phyloP scores from a whole-genome alignment of 1,140 invertebrate species.

The Bombus polaris region DNA sequence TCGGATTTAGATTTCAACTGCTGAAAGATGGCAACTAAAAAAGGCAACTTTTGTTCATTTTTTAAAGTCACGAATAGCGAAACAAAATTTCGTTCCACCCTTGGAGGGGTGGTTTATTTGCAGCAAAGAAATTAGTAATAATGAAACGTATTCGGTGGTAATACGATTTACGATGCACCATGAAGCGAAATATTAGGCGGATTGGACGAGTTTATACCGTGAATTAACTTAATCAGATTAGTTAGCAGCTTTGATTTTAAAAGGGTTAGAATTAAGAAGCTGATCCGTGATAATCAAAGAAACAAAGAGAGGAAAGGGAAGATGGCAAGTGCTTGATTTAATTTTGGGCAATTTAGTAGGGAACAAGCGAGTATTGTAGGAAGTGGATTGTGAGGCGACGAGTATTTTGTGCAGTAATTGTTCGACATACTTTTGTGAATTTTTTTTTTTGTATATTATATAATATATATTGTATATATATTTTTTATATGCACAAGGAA shows the following conservation, averaged over 20 bases:
- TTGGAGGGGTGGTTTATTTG: neutral
- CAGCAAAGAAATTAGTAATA: neutral
- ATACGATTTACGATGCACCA: neutral
- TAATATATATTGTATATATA: no score
- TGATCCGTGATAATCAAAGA: slow-evolving; percentile 35
- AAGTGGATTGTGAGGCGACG: neutral
- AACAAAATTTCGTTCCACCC: no score
- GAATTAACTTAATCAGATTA: slow-evolving; percentile 21
- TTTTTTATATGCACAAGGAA: no score
- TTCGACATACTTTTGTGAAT: no score
- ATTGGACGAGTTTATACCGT: slow-evolving; percentile 1
- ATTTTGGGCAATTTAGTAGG: slow-evolving; percentile 12
- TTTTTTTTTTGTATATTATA: no score
- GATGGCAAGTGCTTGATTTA: slow-evolving; percentile 6
- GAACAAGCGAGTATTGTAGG: neutral
- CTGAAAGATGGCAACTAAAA: no score
- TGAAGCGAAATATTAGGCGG: neutral
- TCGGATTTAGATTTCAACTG: no score
- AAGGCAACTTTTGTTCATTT: no score
- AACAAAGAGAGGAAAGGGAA: slow-evolving; percentile 17
- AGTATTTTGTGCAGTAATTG: neutral
- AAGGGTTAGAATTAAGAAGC: slow-evolving; percentile 46
- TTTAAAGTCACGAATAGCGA: no score
- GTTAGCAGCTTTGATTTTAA: slow-evolving; percentile 11
- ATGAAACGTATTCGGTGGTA: slow-evolving; percentile 4